Percentiles rank a stretch among this genome's conserved stretches.
phyloP scores from a whole-genome alignment of 2,888 invertebrate species.

The Iphiclides podalirius region DNA sequence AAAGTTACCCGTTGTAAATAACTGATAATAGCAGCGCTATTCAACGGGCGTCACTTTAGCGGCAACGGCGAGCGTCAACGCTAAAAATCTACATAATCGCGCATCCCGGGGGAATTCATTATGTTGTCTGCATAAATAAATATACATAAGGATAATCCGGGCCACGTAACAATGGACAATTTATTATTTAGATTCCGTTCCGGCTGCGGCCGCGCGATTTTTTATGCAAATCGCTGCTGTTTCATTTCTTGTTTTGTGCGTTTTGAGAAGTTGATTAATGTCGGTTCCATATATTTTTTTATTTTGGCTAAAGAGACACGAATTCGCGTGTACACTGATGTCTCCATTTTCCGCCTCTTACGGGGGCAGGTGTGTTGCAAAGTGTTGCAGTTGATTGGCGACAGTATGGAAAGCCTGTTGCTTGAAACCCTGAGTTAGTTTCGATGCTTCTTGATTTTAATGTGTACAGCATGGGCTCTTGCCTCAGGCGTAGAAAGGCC shows the following conservation, averaged over 20 bases:
- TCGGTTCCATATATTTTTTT: constrained; percentile 5
- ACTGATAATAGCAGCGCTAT: background rate
- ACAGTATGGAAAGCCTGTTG: too few species aligned
- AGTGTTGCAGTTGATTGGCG: too few species aligned
- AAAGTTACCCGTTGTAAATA: too few species aligned
- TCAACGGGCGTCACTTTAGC: constrained; percentile 3
- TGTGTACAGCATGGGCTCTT: too few species aligned
- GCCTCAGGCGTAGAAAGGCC: too few species aligned
- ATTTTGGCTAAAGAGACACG: background rate
- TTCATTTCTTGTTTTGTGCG: constrained; percentile 39
- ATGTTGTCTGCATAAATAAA: constrained; percentile 71
- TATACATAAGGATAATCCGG: constrained; percentile 57
- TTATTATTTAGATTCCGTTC: constrained; percentile 20
- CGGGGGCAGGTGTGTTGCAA: too few species aligned
- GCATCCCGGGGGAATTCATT: constrained; percentile 61
- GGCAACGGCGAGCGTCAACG: constrained; percentile 33
- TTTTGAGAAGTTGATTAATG: constrained; percentile 45
- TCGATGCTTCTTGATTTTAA: too few species aligned
- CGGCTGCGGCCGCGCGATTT: constrained; percentile 48
- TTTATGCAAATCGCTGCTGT: constrained; percentile 60
- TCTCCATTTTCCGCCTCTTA: background rate
- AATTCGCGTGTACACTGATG: background rate
- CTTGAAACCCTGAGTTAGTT: too few species aligned
- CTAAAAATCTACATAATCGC: constrained; percentile 63
- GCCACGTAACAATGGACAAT: constrained; percentile 60